phyloP scores from a whole-genome alignment of 2,113 vertebrate genomes.

The Pedionomus torquatus region DNA sequence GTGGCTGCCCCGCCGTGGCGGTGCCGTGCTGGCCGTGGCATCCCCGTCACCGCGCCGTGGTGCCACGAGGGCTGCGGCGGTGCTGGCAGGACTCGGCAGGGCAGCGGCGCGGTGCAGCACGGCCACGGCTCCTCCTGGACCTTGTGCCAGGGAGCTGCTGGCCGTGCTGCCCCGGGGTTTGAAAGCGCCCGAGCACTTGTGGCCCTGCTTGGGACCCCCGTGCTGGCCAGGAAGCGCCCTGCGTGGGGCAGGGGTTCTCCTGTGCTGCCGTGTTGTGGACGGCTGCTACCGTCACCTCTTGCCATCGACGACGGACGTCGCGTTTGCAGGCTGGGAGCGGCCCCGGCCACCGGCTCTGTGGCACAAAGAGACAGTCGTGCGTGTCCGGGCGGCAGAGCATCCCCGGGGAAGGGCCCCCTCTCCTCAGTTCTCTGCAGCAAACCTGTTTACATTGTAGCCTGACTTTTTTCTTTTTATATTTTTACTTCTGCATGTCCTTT shows the following conservation, averaged over 20 bases:
- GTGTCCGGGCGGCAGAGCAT: constrained; percentile 5
- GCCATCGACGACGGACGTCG: neutral
- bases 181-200: fast-evolving
- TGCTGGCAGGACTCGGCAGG: fast-evolving
- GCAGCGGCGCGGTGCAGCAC: fast-evolving
- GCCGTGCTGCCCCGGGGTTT: fast-evolving
- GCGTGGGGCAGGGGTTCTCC: neutral
- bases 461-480: constrained; percentile 77
- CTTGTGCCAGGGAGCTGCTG: fast-evolving
- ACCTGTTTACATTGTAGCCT: constrained; percentile 79
- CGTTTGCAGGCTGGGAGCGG: neutral
- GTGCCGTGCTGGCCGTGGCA: neutral
- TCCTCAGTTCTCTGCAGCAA: constrained; percentile 75
- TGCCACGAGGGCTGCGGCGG: neutral
- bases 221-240: neutral
- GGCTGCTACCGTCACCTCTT: neutral
- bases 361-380: constrained; percentile 42
- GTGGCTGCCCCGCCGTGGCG: fast-evolving
- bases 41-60: neutral
- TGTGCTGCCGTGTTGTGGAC: neutral
- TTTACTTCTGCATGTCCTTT: constrained; percentile 96
- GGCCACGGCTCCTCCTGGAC: fast-evolving
- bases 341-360: neutral
- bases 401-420: constrained; percentile 47
- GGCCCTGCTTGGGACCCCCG: fast-evolving